Conservation (phyloP, 1,140 invertebrate genomes). For the Eueides isabella region DNA sequence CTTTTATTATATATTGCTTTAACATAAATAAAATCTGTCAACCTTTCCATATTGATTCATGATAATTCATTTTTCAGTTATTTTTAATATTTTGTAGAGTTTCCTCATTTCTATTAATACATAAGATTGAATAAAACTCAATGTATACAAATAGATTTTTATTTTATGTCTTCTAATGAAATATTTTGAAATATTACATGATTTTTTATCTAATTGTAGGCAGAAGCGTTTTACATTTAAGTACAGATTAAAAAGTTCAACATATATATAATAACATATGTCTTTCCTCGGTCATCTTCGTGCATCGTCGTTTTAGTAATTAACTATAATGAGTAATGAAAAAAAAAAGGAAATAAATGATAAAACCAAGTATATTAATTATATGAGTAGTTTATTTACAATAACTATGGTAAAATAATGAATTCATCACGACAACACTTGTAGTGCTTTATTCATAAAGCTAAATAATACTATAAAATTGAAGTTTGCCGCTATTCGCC, state of each 20-base stretch:
- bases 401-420: slow-evolving; percentile 24
- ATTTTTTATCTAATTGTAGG: neutral
- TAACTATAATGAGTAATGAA: too few species aligned
- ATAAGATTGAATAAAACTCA: slow-evolving; percentile 33
- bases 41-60: neutral
- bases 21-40: neutral
- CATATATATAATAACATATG: too few species aligned
- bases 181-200: too few species aligned
- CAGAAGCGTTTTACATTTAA: neutral
- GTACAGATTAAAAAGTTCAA: too few species aligned
- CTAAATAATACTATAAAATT: slow-evolving; percentile 22
- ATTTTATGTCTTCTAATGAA: slow-evolving; percentile 16
- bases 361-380: neutral
- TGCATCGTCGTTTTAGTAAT: too few species aligned
- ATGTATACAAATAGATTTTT: slow-evolving; percentile 19
- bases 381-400: slow-evolving; percentile 44
- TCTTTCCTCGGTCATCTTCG: too few species aligned
- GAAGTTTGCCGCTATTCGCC: slow-evolving; percentile 30
- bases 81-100: neutral
- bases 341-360: neutral
- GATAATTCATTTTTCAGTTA: neutral
- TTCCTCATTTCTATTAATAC: slow-evolving; percentile 22
- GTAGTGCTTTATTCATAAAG: slow-evolving; percentile 33
- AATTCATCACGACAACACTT: slow-evolving; percentile 42
- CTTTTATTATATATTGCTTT: neutral